These are phyloP conservation scores for Carollia perspicillata DNA, from an alignment of 2,113 vertebrate species.

Conservation along the genomic window DNA sequence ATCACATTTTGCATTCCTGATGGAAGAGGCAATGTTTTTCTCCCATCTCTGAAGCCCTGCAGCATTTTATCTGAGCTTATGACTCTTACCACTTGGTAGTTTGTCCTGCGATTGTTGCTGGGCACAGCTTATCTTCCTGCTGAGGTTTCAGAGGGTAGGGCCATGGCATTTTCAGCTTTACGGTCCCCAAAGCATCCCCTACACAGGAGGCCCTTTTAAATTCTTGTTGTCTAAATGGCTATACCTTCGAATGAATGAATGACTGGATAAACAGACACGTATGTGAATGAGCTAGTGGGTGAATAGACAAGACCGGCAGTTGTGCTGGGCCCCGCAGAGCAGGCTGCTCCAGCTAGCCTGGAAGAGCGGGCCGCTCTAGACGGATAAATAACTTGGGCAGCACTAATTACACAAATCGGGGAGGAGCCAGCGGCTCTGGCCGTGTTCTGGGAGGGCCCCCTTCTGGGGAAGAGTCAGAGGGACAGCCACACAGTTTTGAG, in stretches of 20 bases:
- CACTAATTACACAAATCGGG: background rate
- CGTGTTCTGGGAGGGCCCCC: background rate
- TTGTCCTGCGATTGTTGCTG: background rate
- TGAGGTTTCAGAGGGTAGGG: background rate
- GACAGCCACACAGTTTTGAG: background rate
- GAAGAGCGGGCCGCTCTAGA: background rate
- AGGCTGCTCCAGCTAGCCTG: background rate
- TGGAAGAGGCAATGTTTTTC: background rate
- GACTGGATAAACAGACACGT: background rate
- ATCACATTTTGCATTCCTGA: conserved; percentile 25
- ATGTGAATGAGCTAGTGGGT: background rate
- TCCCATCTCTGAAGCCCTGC: conserved; percentile 6
- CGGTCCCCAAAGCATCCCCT: background rate
- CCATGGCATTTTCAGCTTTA: background rate
- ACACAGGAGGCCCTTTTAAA: background rate
- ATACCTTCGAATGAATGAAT: background rate
- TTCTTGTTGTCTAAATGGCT: background rate
- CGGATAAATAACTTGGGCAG: background rate
- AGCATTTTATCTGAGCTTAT: conserved; percentile 37
- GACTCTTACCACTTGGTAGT: background rate
- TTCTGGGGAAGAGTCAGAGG: background rate
- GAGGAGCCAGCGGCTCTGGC: background rate
- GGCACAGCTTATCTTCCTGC: background rate
- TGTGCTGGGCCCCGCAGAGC: background rate
- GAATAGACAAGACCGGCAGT: background rate